Evolutionary conservation across 2,113 vertebrate genomes (phyloP), one percentile per base, ranked within the genome.

Genomic region (Myrmophylax atrothorax): DNA sequence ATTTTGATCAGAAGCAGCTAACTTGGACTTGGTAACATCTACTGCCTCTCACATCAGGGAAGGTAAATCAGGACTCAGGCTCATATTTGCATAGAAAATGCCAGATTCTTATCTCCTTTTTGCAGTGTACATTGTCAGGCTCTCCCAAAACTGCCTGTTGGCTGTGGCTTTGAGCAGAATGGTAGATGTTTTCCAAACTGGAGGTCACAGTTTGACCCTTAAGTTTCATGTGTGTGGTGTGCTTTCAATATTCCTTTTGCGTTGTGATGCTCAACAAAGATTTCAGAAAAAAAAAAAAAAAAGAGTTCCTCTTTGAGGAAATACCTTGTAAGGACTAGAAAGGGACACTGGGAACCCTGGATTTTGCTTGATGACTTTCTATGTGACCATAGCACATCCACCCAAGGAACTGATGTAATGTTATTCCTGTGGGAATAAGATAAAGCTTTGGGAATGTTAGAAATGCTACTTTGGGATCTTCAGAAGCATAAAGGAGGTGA

Each of bases 1-100:
- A 66, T 93, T 96, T 89, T 94, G 74, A 95, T 87, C 94, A 96
- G 83, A 91, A 87, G 85, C 78, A 93, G 83, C 93, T 78, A 92
- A 49, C 75, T 96, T 94, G 93, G 91, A 86, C 60, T 82, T 90
- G 84, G 47, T 89, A 94, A 66, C 55, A 76, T 85, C 94, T 75
- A 69, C 82, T 69, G 75, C 50, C 62, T 79, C 55, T 90, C 44
- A 81, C 91, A 88, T 38, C 46, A 79, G 44, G 19, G 76, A 95
- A 97, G 93, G 95, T 94, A 96, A 94, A 87, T 62, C 69, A 81
- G 84, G 40, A 38, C 72, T 89, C 10, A 0, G 38, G 22, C n/a
- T 83, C 1, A 2, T 59, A 47, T 94, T 91, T 95, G 56, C 29
- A n/a, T 79, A 66, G 52, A 38, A 18, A 93, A 85, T 87, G 55